Conservation (phyloP, 2,888 invertebrate species). For the Zaprionus lineosus region DNA sequence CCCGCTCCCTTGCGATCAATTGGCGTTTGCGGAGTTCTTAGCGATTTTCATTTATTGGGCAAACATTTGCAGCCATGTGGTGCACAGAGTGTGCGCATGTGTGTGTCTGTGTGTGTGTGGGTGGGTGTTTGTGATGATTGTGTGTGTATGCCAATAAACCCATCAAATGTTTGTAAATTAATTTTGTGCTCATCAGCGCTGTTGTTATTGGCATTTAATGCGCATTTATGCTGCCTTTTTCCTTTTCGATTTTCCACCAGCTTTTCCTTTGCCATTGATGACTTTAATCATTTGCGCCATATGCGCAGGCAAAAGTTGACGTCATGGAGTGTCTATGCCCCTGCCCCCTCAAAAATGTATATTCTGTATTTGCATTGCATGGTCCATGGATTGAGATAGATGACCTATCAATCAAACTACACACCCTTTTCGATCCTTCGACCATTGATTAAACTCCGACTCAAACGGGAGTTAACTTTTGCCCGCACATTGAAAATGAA, state of each 20-base stretch:
- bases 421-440: background rate
- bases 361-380: background rate
- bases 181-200: conserved; percentile 74
- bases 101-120: conserved; percentile 1
- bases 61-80: conserved; percentile 69
- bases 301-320: conserved; percentile 62
- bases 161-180: conserved; percentile 72
- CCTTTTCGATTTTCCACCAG: conserved; percentile 4
- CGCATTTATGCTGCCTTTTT: conserved; percentile 50
- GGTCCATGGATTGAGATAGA: too few relatives aligned
- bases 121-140: conserved; percentile 6
- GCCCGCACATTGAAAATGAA: too few relatives aligned
- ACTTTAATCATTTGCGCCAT: conserved; percentile 64
- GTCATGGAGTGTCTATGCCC: conserved; percentile 40
- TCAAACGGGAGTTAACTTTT: too few relatives aligned
- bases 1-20: conserved; percentile 12
- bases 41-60: conserved; percentile 62
- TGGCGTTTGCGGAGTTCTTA: conserved; percentile 45
- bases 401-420: background rate
- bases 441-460: too few relatives aligned
- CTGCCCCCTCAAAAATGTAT: background rate
- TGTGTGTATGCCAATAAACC: conserved; percentile 48
- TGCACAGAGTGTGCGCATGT: conserved; percentile 10
- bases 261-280: conserved; percentile 34
- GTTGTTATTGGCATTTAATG: conserved; percentile 77